Conservation (phyloP, 2,888 invertebrate species). For the Amphipyra tragopoginis region DNA sequence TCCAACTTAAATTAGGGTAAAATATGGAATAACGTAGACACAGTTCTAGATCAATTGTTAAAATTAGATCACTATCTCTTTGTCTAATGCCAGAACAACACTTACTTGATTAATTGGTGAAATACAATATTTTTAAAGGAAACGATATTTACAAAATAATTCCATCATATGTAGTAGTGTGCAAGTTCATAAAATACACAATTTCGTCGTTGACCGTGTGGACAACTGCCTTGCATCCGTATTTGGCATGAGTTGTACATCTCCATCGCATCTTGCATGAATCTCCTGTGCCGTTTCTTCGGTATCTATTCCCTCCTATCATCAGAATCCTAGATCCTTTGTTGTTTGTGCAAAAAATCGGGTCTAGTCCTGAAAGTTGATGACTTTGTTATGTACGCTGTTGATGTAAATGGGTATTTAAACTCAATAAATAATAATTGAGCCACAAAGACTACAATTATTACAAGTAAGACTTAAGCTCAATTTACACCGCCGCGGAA, state of each 20-base stretch:
- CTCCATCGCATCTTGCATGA: conserved; percentile 64
- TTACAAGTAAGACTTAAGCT: too few relatives aligned
- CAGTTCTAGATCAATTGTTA: too few relatives aligned
- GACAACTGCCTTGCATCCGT: conserved; percentile 59
- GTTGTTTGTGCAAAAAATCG: conserved; percentile 48
- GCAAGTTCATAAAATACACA: conserved; percentile 62
- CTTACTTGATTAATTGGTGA: too few relatives aligned
- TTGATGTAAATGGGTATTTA: neutral
- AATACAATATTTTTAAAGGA: too few relatives aligned
- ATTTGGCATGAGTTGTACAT: conserved; percentile 66
- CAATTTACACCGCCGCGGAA: too few relatives aligned
- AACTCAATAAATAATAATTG: too few relatives aligned
- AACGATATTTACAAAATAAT: neutral
- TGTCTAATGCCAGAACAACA: too few relatives aligned
- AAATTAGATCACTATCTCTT: too few relatives aligned
- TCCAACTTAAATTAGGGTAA: too few relatives aligned
- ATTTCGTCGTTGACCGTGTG: conserved; percentile 62
- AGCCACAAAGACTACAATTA: too few relatives aligned
- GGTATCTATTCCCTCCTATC: conserved; percentile 59
- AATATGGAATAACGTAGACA: too few relatives aligned
- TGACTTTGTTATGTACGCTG: neutral
- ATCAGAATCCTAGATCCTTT: conserved; percentile 61
- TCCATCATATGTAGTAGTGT: conserved; percentile 51
- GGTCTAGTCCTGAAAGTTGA: conserved; percentile 42
- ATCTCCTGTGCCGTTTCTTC: conserved; percentile 50